Conservation (phyloP, 30 jellyfish, hydroid and myxozoan genomes). For the Chrysaora quinquecirrha region DNA sequence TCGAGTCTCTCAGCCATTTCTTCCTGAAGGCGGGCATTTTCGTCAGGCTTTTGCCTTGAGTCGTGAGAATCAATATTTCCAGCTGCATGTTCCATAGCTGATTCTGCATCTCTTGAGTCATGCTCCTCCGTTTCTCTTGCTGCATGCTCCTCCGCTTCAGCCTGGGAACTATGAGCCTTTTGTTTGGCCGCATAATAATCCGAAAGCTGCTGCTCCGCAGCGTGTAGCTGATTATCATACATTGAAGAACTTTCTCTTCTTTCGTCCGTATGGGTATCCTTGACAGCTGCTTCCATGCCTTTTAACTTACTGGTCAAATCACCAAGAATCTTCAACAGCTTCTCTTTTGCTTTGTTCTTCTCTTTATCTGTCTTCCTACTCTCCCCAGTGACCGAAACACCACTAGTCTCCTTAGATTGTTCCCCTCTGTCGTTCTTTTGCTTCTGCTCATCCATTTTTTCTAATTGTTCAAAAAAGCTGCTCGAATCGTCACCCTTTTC, state of each 20-base stretch:
- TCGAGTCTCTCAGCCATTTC: no score
- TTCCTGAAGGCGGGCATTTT: no score
- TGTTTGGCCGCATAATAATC: constrained; percentile 13
- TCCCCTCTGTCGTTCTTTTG: constrained; percentile 47
- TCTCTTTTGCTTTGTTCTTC: constrained; percentile 83
- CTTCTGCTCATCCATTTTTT: constrained; percentile 67
- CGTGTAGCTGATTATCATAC: not conserved
- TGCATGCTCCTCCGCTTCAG: not conserved
- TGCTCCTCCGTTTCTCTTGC: not conserved
- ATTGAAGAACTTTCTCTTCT: constrained; percentile 49
- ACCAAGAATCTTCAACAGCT: constrained; percentile 76
- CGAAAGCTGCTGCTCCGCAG: not conserved
- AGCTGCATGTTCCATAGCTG: constrained; percentile 20
- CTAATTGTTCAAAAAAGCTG: constrained; percentile 71
- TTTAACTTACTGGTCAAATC: constrained; percentile 85
- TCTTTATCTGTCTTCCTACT: constrained; percentile 20
- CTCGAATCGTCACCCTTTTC: constrained; percentile 41
- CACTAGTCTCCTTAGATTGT: constrained; percentile 22
- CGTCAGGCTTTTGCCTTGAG: not conserved
- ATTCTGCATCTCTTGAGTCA: constrained; percentile 7
- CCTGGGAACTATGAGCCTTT: not conserved
- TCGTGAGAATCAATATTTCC: constrained; percentile 4
- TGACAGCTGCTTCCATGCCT: constrained; percentile 96
- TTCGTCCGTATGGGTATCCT: constrained; percentile 49
- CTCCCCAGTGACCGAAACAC: constrained; percentile 17